Conservation (phyloP, 2,797 vertebrate species). For the Hafferia zeledoni region DNA sequence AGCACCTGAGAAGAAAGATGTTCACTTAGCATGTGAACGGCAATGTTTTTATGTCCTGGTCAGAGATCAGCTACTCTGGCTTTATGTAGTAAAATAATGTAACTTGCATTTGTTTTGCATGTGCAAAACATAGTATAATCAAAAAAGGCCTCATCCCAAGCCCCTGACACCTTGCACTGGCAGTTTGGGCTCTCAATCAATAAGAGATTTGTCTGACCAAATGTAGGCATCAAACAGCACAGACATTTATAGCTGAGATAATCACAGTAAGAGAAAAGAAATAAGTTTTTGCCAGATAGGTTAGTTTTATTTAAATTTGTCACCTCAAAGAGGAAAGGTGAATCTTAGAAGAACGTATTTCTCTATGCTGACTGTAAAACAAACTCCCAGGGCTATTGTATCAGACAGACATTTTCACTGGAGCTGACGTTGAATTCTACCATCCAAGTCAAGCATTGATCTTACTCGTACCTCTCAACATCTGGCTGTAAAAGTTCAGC, state of each 20-base stretch:
- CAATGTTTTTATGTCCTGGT: background rate
- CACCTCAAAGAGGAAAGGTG: background rate
- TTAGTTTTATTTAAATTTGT: background rate
- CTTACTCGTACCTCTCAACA: background rate
- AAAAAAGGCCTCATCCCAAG: background rate
- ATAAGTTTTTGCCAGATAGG: background rate
- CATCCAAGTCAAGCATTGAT: background rate
- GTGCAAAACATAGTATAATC: background rate
- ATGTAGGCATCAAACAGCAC: background rate
- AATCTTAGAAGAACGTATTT: background rate
- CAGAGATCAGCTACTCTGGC: background rate
- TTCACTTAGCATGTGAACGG: background rate
- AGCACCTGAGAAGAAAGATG: background rate
- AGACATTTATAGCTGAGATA: background rate
- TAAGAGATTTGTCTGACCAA: background rate
- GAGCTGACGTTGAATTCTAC: fast-evolving
- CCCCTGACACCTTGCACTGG: background rate
- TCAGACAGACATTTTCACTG: background rate
- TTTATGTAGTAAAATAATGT: background rate
- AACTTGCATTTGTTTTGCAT: background rate
- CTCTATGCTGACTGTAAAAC: background rate
- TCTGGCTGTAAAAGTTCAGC: background rate
- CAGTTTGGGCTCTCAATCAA: background rate
- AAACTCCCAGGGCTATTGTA: fast-evolving
- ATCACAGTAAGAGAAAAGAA: background rate